phyloP scores from a whole-genome alignment of 2,797 vertebrate species.

The Enteromius unitaeniatus region DNA sequence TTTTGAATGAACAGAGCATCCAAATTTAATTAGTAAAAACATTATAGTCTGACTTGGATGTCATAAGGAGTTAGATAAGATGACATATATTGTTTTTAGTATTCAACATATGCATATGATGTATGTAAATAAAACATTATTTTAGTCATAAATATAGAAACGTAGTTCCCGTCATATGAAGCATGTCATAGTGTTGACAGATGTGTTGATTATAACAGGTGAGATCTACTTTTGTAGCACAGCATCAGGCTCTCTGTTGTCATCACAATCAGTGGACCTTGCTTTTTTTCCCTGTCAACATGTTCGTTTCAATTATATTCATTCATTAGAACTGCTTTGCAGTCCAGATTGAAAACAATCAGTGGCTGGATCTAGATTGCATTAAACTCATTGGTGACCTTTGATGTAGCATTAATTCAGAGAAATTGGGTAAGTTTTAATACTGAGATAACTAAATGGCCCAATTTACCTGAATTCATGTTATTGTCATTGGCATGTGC shows the following conservation, averaged over 20 bases:
- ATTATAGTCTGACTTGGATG: not conserved
- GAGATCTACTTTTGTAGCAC: not conserved
- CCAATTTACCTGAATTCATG: not conserved
- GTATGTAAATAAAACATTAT: too few relatives aligned
- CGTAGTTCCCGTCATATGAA: too few relatives aligned
- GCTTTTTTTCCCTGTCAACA: not conserved
- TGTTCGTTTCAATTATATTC: slow-evolving; percentile 13
- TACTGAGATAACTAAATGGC: not conserved
- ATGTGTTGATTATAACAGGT: slow-evolving; percentile 2
- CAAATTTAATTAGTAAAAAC: not conserved
- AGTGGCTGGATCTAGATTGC: not conserved
- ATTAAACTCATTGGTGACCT: not conserved
- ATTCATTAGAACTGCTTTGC: not conserved
- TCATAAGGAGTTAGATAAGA: not conserved
- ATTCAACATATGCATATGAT: not conserved
- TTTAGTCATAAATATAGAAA: slow-evolving; percentile 3
- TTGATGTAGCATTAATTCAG: not conserved
- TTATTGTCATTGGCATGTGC: not conserved
- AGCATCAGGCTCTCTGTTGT: not conserved
- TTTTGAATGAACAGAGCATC: not conserved
- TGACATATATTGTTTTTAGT: not conserved
- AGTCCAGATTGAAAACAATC: not conserved
- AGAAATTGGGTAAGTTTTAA: not conserved
- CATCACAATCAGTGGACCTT: not conserved
- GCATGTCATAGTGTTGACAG: not conserved